Conservation (phyloP, 2,797 vertebrate species). For the Paramormyrops hopkinsi region DNA sequence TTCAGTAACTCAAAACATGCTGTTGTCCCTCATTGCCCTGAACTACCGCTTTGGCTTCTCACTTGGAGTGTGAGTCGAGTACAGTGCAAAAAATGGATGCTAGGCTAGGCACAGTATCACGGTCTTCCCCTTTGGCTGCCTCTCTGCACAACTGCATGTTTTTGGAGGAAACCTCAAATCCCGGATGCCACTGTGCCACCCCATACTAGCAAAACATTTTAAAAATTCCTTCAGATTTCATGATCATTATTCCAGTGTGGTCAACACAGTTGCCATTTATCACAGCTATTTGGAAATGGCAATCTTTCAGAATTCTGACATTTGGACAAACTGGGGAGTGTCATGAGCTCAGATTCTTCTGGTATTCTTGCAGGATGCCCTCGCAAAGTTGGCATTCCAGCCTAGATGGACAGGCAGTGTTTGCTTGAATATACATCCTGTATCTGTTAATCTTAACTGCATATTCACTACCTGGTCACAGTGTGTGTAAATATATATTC, state of each 20-base stretch:
- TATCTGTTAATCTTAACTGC: background rate
- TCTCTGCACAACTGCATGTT: background rate
- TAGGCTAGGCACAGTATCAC: background rate
- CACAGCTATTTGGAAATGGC: background rate
- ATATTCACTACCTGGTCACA: background rate
- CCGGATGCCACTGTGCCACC: background rate
- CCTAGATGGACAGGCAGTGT: background rate
- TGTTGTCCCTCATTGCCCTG: background rate
- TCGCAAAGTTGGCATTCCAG: background rate
- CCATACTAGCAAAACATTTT: background rate
- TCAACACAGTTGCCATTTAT: background rate
- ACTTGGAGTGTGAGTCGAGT: too few relatives aligned
- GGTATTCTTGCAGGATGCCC: background rate
- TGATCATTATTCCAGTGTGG: background rate
- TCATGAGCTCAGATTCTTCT: background rate
- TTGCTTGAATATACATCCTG: background rate
- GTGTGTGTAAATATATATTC: background rate
- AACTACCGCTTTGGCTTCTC: background rate
- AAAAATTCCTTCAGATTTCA: background rate
- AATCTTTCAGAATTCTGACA: background rate
- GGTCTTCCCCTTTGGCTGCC: slow-evolving; percentile 4
- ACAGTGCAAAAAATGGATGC: background rate
- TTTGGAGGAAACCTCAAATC: background rate
- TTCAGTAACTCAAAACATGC: background rate
- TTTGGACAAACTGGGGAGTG: slow-evolving; percentile 1